Base-by-base conservation (phyloP, 2,797 vertebrate species). In the Sebastes baramenuke region DNA sequence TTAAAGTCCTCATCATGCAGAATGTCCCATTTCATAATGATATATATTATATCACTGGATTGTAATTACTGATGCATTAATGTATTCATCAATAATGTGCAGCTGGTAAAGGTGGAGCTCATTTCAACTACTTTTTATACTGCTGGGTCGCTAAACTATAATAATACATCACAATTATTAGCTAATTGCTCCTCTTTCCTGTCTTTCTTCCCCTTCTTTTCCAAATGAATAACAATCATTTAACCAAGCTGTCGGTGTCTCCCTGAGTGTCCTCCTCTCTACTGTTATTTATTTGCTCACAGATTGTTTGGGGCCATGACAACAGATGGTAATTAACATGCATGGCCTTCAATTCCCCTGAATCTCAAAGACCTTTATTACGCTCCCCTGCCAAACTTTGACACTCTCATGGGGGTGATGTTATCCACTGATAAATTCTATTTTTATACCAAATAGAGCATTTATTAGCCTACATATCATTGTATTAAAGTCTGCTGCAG, bases 281-380 rank as follows among this genome's bases (percentile, higher is more conserved):
- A 3, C 38, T 34, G 75, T 86, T 88, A 72, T 82, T 86, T 87
- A 83, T 75, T 75, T 67, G 60, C 55, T 72, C 70, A 9, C 83
- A 76, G 62, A 75, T 81, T 86, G 84, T 88, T 87, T 58, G 25
- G 83, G 81, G 82, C 80, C 8, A 1, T 0, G 9, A 65, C 60
- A 86, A 64, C 87, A 90, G 70, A 88, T 86, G 80, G 72, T 82
- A 67, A 90, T 90, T 88, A 84, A 82, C 77, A 79, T 72, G 62
- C 67, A 72, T 49, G 68, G 54, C 72, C 80, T 88, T 77, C 69
- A 68, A 79, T 56, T 84, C 71, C 85, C 82, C 67, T 65, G 34
- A 78, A 73, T 81, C 80, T 68, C 74, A 59, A 67, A 77, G 20
- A 70, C 76, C 16, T 34, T 76, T 72, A 62, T 81, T 56, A 16